Evolutionary conservation across 2,113 vertebrate species (phyloP).

Genomic region (Pelodiscus sinensis): DNA sequence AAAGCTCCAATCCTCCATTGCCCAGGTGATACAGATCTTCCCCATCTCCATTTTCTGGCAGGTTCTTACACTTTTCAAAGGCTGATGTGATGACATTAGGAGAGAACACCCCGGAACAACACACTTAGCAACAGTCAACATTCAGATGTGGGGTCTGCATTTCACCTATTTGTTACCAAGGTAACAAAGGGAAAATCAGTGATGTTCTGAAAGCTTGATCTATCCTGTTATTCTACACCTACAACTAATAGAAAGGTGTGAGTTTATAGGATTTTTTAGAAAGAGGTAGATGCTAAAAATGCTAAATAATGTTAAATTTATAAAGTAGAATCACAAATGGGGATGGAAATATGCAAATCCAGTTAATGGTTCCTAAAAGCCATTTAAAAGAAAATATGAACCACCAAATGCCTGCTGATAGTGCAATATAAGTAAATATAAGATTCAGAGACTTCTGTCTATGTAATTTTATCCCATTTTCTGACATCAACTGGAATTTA

Average conservation of each 20-base stretch:
- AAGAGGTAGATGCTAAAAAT: not conserved
- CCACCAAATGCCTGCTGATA: not conserved
- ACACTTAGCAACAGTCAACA: not conserved
- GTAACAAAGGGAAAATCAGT: not conserved
- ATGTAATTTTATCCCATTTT: slow-evolving; percentile 36
- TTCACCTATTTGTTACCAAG: not conserved
- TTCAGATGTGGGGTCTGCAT: not conserved
- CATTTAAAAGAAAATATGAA: not conserved
- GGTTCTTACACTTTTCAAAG: not conserved
- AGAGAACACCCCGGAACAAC: not conserved
- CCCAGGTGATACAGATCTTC: not conserved
- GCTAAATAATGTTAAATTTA: not conserved
- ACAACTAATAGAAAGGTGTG: not conserved
- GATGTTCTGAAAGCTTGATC: not conserved
- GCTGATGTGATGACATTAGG: not conserved
- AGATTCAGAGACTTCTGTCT: slow-evolving; percentile 33
- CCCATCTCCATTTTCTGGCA: not conserved
- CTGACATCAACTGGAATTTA: not conserved
- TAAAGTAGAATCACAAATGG: not conserved
- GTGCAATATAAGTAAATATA: not conserved
- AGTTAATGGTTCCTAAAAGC: slow-evolving; percentile 2
- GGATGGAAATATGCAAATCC: not conserved
- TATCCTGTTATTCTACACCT: not conserved
- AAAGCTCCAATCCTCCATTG: not conserved
- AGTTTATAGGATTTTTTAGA: not conserved